Evolutionary conservation across 2,797 vertebrate genomes (phyloP).

Genomic region (Myotis findleyi): DNA sequence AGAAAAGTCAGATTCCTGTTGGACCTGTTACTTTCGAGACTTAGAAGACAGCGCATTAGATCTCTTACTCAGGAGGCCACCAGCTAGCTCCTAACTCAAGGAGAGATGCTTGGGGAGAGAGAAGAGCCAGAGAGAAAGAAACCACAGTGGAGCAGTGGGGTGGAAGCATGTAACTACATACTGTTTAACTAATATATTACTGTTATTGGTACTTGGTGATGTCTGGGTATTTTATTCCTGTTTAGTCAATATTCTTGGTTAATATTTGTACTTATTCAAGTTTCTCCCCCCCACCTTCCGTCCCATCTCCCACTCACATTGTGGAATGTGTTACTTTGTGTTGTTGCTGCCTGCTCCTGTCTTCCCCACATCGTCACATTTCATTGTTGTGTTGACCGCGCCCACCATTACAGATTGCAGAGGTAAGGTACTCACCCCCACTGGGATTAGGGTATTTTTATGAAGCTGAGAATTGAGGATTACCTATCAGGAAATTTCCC

Average conservation of each 20-base stretch:
- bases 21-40: conserved; percentile 29
- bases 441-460: conserved; percentile 50
- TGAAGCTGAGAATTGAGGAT: conserved; percentile 46
- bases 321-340: conserved; percentile 89
- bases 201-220: conserved; percentile 79
- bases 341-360: conserved; percentile 88
- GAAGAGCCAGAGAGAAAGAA: conserved; percentile 45
- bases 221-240: conserved; percentile 86
- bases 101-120: conserved; percentile 41
- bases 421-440: conserved; percentile 87
- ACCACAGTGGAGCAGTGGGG: neutral
- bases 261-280: conserved; percentile 89
- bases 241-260: conserved; percentile 89
- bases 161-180: conserved; percentile 77
- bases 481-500: neutral
- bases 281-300: conserved; percentile 84
- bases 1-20: neutral
- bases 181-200: conserved; percentile 80
- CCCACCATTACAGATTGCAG: conserved; percentile 90
- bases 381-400: conserved; percentile 91
- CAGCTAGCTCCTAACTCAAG: conserved; percentile 17
- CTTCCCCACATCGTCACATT: conserved; percentile 90
- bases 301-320: conserved; percentile 88
- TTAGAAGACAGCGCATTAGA: neutral
- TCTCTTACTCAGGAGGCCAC: neutral